Evolutionary conservation across 2,113 vertebrate species (phyloP).

Genomic region (Syrmaticus mikado): DNA sequence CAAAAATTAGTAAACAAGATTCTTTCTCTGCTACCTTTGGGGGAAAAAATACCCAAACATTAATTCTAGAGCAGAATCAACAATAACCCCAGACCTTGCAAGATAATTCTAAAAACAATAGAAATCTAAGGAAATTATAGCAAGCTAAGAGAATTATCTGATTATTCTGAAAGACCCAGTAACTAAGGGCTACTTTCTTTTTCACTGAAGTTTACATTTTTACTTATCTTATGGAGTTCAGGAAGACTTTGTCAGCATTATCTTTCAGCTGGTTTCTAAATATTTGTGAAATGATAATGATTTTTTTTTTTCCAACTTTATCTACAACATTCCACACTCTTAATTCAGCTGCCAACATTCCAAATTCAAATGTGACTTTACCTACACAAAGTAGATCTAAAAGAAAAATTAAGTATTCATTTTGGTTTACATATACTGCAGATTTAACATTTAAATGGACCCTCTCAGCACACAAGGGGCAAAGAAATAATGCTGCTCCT

Average conservation of each 20-base stretch:
- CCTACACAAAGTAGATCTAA: background rate
- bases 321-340: background rate
- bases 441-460: background rate
- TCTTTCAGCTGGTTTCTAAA: background rate
- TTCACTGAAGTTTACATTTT: background rate
- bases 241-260: background rate
- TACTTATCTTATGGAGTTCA: background rate
- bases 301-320: background rate
- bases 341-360: background rate
- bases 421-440: background rate
- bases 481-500: background rate
- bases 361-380: background rate
- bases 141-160: background rate
- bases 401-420: background rate
- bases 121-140: background rate
- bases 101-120: background rate
- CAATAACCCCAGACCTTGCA: background rate
- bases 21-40: constrained; percentile 4
- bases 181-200: background rate
- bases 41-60: background rate
- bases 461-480: background rate
- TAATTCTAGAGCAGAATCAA: background rate
- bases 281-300: background rate
- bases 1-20: constrained; percentile 9
- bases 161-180: background rate